Evolutionary conservation across 2,113 vertebrate species (phyloP).

Genomic region (Hemiprocne comata): DNA sequence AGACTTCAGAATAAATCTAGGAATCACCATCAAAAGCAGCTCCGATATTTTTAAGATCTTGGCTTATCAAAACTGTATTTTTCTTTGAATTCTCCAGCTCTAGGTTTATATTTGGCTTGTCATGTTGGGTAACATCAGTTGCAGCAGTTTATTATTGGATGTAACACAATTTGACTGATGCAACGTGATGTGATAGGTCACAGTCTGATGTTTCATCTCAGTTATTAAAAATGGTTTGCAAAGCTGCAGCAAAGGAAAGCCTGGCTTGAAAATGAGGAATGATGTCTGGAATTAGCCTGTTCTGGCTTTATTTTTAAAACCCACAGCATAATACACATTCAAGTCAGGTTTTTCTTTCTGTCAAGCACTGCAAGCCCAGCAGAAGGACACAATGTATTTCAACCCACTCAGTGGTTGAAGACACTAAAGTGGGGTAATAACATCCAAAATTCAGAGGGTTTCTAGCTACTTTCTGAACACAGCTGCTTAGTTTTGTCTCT

Average conservation of each 20-base stretch:
- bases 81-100: constrained; percentile 47
- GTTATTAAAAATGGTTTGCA: constrained; percentile 49
- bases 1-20: constrained; percentile 35
- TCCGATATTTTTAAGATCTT: constrained; percentile 50
- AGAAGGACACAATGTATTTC: background rate
- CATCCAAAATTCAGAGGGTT: background rate
- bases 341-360: background rate
- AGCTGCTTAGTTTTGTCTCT: background rate
- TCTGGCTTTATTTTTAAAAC: background rate
- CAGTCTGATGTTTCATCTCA: constrained; percentile 44
- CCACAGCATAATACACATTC: background rate
- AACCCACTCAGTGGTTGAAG: background rate
- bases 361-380: background rate
- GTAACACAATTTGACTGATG: constrained; percentile 61
- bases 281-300: constrained; percentile 10
- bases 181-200: constrained; percentile 66
- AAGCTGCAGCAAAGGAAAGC: constrained; percentile 5
- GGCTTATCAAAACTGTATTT: constrained; percentile 46
- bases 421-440: background rate
- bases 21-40: constrained; percentile 28
- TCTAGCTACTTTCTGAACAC: background rate
- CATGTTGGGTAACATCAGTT: constrained; percentile 50
- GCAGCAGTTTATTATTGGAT: constrained; percentile 47
- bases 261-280: background rate
- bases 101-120: constrained; percentile 55